Evolutionary conservation across 1,140 invertebrate genomes (phyloP), one percentile per base, ranked within the genome.

Genomic region (Zelostemma sp.): DNA sequence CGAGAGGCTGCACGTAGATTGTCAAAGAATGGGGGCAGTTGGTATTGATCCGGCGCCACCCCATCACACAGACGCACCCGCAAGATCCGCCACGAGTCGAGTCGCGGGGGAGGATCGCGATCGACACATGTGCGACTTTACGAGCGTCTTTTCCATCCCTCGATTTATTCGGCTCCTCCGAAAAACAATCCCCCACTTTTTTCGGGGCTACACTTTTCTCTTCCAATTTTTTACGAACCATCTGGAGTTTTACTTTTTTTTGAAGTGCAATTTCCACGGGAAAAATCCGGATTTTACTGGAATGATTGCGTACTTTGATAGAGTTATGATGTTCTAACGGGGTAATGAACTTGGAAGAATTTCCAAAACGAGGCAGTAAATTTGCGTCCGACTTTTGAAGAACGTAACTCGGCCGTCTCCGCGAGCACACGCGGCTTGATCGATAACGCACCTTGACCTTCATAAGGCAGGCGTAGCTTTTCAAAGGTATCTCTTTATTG

Each of bases 31-130:
- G 81, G 77, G 77, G 75, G 75, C 77, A 78, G 77, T 80, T 80
- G 70, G 82, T 84, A 85, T 85, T 85, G 82, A 85, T 85, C 82
- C 74, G 58, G 70, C 66, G 43, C 76, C 74, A 77, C 63, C 74
- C 74, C 57, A 62, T 76, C 48, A 72, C 66, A 74, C 63, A 57
- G 63, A 70, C 72, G 63, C 66, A 65, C 66, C 68, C 72, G 60
- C 51, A 73, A 72, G 63, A 66, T 72, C 45, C 48, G 43, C 57
- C 38, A 41, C 58, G 48, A 68, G 43, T 45, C 28, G n/a, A n/a
- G n/a, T n/a, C n/a, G 16, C 54, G 40, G 58, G 53, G 38, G 41
- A 68, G 47, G 47, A 58, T 38, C 35, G 14, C 48, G 43, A 47
- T 51, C 50, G 51, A 53, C 60, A 68, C 58, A 57, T 40, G 46